Base-by-base conservation (phyloP, 2,888 invertebrate species). In the Neoascia interrupta region DNA sequence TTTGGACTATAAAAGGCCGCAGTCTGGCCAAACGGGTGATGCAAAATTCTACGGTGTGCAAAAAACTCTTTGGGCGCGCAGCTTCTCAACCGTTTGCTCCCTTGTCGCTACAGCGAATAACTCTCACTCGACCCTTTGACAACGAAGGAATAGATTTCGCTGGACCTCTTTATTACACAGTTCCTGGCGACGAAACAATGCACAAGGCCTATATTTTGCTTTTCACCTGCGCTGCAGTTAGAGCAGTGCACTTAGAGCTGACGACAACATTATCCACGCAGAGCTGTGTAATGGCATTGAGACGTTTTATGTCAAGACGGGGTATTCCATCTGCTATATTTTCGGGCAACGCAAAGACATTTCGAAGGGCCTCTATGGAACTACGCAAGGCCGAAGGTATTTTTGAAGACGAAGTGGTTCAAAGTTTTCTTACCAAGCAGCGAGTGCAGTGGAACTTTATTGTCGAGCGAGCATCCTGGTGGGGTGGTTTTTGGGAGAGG, bases 401-500 rank as follows among this genome's bases (percentile, higher is more conserved):
- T 28, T 31, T 51, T 16, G n/a, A 26, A 3, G 4, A 39, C 8
- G 31, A 51, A 15, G 28, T 8, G 3, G 11, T 63, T 5, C 41
- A 23, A 31, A 1, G n/a, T 15, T 63, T 51, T n/a, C 18, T 63
- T 6, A 11, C 49, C 4, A n/a, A 41, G 0, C 39, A 41, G 4
- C 36, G 63, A 28, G 41, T 63, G 15, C 5, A 31, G 10, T 63
- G 63, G 75, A 41, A 15, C 15, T 49, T 51, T 23, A 51, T 63
- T 11, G 51, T 51, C 2, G 63, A 51, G 13, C 21, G 51, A 8
- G 28, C 41, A 3, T 31, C 75, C 11, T 72, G 74, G 76, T 81
- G 74, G 81, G 74, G 61, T 6, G 79, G 72, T 10, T 80, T 79
- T 49, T 70, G 73, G 81, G 73, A 81, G 26, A 63, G 66, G 10